phyloP scores from a whole-genome alignment of 35 echinoderm and acorn worm species.

The Nesometra sesokonis region DNA sequence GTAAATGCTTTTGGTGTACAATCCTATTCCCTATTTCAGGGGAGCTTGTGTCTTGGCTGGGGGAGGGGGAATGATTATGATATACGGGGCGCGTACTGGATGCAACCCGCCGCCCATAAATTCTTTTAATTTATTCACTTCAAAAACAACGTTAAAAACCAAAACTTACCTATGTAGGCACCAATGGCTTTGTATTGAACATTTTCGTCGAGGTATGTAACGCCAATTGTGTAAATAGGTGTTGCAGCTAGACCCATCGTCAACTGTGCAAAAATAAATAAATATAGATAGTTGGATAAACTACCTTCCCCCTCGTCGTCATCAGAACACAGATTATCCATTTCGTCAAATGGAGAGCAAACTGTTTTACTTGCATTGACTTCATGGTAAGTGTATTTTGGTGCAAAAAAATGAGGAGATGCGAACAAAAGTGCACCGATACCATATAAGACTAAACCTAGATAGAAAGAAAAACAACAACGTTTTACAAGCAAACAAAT shows the following conservation, averaged over 20 bases:
- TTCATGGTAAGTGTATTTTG: neutral
- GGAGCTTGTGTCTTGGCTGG: no score
- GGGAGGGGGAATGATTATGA: no score
- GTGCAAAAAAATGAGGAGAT: neutral
- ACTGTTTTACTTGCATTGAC: neutral
- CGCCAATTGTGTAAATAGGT: neutral
- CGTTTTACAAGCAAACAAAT: no score
- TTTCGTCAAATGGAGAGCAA: neutral
- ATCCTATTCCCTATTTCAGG: no score
- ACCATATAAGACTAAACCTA: neutral
- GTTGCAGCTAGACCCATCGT: neutral
- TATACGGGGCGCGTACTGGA: no score
- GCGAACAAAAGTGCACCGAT: neutral
- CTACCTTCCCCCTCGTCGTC: neutral
- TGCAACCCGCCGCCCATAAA: no score
- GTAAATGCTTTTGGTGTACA: no score
- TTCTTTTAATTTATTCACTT: no score
- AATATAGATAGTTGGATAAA: neutral
- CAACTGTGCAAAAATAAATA: neutral
- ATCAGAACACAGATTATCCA: neutral
- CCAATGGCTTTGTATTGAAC: neutral
- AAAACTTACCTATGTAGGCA: neutral
- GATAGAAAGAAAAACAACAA: no score
- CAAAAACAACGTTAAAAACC: no score
- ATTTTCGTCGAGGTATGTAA: neutral